Percentiles rank a stretch among this genome's conserved stretches.
Conservation (phyloP, 2,797 vertebrate genomes). For the Apodemus agrarius region DNA sequence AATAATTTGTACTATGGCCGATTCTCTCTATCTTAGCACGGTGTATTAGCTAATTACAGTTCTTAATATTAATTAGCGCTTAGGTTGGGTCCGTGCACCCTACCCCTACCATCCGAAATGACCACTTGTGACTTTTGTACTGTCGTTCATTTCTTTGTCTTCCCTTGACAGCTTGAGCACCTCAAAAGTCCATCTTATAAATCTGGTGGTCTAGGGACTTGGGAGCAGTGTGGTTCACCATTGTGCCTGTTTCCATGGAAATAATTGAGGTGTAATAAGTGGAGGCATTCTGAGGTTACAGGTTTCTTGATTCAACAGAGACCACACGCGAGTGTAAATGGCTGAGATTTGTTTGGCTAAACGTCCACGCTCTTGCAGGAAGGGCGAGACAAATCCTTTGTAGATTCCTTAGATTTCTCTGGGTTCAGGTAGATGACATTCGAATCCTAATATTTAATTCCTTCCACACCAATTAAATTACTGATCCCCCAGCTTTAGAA, state of each 20-base stretch:
- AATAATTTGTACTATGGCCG: constrained; percentile 53
- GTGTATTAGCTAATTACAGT: constrained; percentile 81
- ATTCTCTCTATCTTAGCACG: constrained; percentile 69
- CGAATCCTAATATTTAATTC: constrained; percentile 65
- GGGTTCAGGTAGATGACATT: constrained; percentile 36
- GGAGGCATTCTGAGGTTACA: constrained; percentile 88
- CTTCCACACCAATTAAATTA: constrained; percentile 55
- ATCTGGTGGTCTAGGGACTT: constrained; percentile 84
- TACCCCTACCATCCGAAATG: background rate
- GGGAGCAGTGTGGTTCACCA: constrained; percentile 81
- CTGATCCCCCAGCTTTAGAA: constrained; percentile 15
- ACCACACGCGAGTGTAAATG: constrained; percentile 87
- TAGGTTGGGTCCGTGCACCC: constrained; percentile 26
- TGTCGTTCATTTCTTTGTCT: constrained; percentile 43
- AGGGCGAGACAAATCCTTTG: constrained; percentile 68
- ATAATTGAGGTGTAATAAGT: constrained; percentile 90
- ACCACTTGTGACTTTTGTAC: background rate
- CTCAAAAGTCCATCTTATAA: constrained; percentile 79
- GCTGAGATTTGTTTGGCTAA: constrained; percentile 79
- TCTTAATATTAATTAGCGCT: constrained; percentile 77
- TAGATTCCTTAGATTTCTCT: constrained; percentile 56
- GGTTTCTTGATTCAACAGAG: constrained; percentile 86
- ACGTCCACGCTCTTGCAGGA: constrained; percentile 71
- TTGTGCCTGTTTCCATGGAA: constrained; percentile 88
- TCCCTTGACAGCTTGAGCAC: constrained; percentile 52